phyloP scores from a whole-genome alignment of 2,797 vertebrate genomes.

The Rhynchotus rufescens region DNA sequence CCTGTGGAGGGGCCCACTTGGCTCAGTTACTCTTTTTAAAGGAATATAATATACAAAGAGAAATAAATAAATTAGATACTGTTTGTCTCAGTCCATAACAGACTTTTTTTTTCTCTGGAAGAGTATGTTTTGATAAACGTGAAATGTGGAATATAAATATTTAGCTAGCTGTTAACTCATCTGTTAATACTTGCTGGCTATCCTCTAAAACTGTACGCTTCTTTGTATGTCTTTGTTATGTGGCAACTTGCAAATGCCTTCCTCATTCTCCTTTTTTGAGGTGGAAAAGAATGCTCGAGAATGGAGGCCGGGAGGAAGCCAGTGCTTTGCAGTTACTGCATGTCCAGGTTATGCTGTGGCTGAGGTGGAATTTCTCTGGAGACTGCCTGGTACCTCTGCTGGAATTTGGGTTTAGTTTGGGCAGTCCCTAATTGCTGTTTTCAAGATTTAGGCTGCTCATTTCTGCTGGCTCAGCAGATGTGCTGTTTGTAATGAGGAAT shows the following conservation, averaged over 20 bases:
- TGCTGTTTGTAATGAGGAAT: background rate
- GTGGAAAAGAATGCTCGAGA: background rate
- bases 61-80: background rate
- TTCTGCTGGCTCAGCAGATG: background rate
- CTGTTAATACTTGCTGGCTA: background rate
- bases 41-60: background rate
- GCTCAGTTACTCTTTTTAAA: background rate
- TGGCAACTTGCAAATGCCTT: background rate
- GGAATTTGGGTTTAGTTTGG: background rate
- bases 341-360: background rate
- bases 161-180: background rate
- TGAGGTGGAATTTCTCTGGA: background rate
- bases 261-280: background rate
- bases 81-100: background rate
- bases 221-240: background rate
- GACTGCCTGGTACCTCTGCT: background rate
- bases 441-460: background rate
- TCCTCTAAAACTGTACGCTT: background rate
- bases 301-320: background rate
- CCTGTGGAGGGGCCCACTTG: background rate
- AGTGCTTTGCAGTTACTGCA: background rate
- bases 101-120: background rate
- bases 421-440: background rate
- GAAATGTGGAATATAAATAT: background rate
- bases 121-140: background rate